Evolutionary conservation across 2,113 vertebrate species (phyloP).

Genomic region (Sapayoa aenigma): DNA sequence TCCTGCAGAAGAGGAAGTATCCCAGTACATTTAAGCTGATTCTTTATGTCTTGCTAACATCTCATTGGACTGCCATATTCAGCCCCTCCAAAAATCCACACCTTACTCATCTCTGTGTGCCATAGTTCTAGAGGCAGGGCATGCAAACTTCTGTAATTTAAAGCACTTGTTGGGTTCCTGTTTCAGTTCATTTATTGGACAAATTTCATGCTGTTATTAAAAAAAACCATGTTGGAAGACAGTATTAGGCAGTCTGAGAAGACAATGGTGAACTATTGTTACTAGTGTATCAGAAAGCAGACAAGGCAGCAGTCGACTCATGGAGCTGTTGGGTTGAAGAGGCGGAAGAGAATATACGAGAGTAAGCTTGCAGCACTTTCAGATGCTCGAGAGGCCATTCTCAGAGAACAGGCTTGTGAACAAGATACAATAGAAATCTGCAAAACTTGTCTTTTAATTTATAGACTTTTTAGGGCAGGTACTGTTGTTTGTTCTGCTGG

Average conservation of each 20-base stretch:
- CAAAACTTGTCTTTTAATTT: background rate
- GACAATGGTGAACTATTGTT: background rate
- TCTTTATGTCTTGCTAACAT: background rate
- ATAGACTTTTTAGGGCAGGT: background rate
- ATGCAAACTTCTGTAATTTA: background rate
- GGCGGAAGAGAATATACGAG: background rate
- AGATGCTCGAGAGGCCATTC: background rate
- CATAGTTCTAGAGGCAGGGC: background rate
- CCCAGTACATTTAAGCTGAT: background rate
- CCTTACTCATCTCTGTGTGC: background rate
- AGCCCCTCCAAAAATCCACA: background rate
- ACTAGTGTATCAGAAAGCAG: background rate
- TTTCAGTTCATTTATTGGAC: background rate
- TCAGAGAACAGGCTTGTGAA: background rate
- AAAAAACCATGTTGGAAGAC: background rate
- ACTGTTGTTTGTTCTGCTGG: background rate
- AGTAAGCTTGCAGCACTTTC: background rate
- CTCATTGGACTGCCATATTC: background rate
- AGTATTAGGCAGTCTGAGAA: background rate
- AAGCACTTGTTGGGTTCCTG: background rate
- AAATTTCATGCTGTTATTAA: background rate
- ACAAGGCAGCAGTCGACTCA: rapidly evolving
- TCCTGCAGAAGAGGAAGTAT: background rate
- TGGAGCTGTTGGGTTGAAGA: background rate
- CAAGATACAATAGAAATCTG: background rate